Evolutionary conservation across 2,888 invertebrate genomes (phyloP).

Genomic region (Rapana venosa): DNA sequence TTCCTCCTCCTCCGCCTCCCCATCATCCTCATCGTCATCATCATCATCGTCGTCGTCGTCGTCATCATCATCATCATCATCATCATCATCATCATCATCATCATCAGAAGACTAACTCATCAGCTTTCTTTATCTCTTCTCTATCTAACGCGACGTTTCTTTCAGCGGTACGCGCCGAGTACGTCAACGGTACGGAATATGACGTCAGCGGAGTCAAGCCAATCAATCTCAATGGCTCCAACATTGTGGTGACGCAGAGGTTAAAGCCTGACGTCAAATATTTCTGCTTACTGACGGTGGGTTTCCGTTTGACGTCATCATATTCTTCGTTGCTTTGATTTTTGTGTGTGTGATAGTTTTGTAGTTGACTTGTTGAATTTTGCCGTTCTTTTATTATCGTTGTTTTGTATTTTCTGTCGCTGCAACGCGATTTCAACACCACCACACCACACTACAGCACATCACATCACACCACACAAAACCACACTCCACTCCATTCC

Average conservation of each 20-base stretch:
- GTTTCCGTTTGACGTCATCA: background rate
- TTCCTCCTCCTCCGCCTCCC: no score
- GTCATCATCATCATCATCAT: background rate
- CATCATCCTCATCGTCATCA: background rate
- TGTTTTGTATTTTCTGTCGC: background rate
- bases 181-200: background rate
- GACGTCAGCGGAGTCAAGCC: background rate
- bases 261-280: conserved; percentile 24
- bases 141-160: background rate
- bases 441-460: no score
- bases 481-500: background rate
- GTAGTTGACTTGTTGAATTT: no score
- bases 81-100: background rate
- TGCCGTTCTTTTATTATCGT: no score
- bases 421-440: background rate
- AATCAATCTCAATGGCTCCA: background rate
- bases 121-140: background rate
- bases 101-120: no score
- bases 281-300: background rate
- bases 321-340: no score
- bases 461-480: no score
- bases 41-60: no score
- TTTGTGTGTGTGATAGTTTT: no score
- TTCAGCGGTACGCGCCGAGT: background rate
- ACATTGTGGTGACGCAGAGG: background rate